These are phyloP conservation scores for Zosterops pallidus DNA, from an alignment of 2,113 vertebrate species.

Conservation along the genomic window DNA sequence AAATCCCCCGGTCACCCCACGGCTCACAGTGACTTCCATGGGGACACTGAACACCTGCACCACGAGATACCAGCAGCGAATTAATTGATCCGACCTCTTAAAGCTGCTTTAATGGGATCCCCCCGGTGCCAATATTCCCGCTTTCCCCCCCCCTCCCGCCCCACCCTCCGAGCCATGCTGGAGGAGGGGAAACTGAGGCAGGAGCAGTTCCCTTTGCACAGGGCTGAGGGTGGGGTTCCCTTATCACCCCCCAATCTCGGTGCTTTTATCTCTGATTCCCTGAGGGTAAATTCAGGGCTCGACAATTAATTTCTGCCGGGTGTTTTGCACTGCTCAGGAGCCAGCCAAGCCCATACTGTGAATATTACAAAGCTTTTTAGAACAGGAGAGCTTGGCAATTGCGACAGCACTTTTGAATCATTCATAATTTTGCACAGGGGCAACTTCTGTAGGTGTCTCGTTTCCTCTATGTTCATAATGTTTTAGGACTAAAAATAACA, in stretches of 20 bases:
- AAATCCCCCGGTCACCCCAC: neutral
- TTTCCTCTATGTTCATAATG: slow-evolving; percentile 29
- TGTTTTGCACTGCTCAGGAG: neutral
- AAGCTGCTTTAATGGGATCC: neutral
- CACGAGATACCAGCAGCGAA: neutral
- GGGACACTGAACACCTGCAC: neutral
- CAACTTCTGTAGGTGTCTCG: slow-evolving; percentile 37
- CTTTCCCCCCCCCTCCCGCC: neutral
- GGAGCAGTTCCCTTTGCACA: accelerated
- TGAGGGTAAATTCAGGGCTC: neutral
- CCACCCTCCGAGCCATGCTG: neutral
- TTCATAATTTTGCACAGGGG: slow-evolving; percentile 46
- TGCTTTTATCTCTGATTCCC: neutral
- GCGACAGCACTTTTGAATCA: slow-evolving; percentile 33
- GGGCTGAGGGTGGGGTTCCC: neutral
- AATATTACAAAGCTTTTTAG: neutral
- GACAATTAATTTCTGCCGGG: neutral
- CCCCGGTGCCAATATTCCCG: neutral
- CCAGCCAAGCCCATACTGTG: neutral
- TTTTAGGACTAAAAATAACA: slow-evolving; percentile 52
- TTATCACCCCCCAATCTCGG: neutral
- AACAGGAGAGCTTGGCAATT: neutral
- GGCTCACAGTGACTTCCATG: neutral
- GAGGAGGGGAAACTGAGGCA: neutral
- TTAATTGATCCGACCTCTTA: neutral